phyloP scores from a whole-genome alignment of 2,797 vertebrate species.

The Echeneis naucrates region DNA sequence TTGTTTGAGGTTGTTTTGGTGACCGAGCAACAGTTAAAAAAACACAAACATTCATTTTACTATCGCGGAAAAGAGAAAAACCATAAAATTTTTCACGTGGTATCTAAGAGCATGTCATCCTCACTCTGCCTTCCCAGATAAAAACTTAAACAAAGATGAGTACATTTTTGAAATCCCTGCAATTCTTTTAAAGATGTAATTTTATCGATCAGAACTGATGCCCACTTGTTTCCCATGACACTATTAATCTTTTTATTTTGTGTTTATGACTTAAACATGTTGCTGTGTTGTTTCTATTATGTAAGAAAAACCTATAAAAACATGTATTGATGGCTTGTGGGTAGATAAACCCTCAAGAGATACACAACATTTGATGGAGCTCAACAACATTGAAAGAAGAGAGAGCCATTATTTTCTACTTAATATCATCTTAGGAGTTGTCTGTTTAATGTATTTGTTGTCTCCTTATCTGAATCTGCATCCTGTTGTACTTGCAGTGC shows the following conservation, averaged over 20 bases:
- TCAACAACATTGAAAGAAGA: slow-evolving; percentile 3
- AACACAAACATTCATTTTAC: neutral
- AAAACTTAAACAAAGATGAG: too few species aligned
- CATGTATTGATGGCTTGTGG: slow-evolving; percentile 27
- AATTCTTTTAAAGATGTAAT: too few species aligned
- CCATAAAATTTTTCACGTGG: neutral
- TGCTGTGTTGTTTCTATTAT: slow-evolving; percentile 14
- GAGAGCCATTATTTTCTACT: slow-evolving; percentile 1
- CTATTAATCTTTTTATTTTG: neutral
- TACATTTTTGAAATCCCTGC: neutral
- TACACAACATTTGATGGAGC: slow-evolving; percentile 7
- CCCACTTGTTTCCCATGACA: neutral
- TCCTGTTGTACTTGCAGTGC: neutral
- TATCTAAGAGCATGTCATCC: too few species aligned
- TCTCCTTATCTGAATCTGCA: slow-evolving; percentile 1
- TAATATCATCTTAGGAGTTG: neutral
- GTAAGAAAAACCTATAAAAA: slow-evolving; percentile 12
- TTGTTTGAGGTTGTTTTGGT: neutral
- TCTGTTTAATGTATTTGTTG: slow-evolving; percentile 14
- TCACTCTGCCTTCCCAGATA: too few species aligned
- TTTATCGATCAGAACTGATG: too few species aligned
- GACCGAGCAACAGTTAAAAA: neutral
- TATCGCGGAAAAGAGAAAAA: neutral
- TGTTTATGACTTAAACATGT: neutral
- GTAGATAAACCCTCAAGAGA: slow-evolving; percentile 28